These are phyloP conservation scores for Mallateleia sp. DNA, from an alignment of 2,888 invertebrate species.

Conservation along the genomic window DNA sequence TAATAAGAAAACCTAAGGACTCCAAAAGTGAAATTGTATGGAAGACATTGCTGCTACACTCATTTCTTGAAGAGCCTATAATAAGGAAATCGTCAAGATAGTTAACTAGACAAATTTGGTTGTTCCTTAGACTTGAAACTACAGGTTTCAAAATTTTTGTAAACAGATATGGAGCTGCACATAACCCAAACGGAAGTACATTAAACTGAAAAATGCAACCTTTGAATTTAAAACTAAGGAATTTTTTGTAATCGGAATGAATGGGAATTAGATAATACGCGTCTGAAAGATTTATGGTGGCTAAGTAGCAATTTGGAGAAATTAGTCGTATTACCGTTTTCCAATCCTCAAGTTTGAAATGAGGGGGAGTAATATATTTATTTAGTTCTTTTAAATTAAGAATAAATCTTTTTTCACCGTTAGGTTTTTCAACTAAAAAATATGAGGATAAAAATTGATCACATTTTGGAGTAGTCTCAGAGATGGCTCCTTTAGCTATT, in stretches of 20 bases:
- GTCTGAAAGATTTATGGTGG: not conserved
- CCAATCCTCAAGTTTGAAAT: conserved; percentile 12
- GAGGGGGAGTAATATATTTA: not conserved
- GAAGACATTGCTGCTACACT: conserved; percentile 27
- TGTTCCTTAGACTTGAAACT: not conserved
- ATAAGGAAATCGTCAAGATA: conserved; percentile 58
- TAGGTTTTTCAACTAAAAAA: conserved; percentile 8
- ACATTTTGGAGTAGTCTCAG: not conserved
- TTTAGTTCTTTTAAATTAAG: conserved; percentile 9
- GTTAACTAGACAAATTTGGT: conserved; percentile 16
- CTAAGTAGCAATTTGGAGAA: too few species aligned
- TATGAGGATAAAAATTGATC: conserved; percentile 4
- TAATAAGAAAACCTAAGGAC: conserved; percentile 52
- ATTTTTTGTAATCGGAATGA: not conserved
- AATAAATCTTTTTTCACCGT: not conserved
- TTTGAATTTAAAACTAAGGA: not conserved
- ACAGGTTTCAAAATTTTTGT: conserved; percentile 13
- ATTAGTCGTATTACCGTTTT: conserved; percentile 2
- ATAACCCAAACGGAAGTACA: not conserved
- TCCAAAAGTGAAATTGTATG: conserved; percentile 33
- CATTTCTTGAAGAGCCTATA: conserved; percentile 32
- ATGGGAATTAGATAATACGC: conserved; percentile 3
- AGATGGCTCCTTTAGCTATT: not conserved
- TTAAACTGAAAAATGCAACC: not conserved
- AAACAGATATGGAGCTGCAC: not conserved